These are phyloP conservation scores for Ceratoteleas bidentatus DNA, from an alignment of 1,140 invertebrate genomes.

Conservation along the genomic window DNA sequence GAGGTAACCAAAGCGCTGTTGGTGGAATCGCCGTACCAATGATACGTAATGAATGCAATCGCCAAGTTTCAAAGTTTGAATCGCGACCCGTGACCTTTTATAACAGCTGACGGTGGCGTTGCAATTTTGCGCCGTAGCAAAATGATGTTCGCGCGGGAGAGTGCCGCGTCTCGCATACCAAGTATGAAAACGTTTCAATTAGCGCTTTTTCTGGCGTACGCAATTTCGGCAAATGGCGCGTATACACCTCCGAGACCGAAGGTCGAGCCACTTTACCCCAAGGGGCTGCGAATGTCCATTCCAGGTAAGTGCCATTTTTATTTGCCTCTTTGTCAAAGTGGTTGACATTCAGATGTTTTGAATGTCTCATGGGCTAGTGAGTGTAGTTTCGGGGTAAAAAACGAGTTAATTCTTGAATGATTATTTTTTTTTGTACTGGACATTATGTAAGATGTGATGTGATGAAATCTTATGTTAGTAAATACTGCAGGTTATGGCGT, in stretches of 20 bases:
- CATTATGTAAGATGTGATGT: too few species aligned
- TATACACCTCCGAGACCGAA: conserved; percentile 46
- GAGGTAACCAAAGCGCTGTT: conserved; percentile 36
- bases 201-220: conserved; percentile 7
- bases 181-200: not conserved
- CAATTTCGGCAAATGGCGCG: not conserved
- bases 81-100: conserved; percentile 40
- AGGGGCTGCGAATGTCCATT: conserved; percentile 46
- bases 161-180: not conserved
- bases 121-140: not conserved
- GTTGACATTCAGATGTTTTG: too few species aligned
- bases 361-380: too few species aligned
- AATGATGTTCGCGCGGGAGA: not conserved
- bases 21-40: conserved; percentile 26
- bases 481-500: too few species aligned
- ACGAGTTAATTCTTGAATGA: too few species aligned
- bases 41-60: conserved; percentile 15
- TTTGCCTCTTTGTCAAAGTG: conserved; percentile 18
- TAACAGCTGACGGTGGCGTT: not conserved
- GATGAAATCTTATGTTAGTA: too few species aligned
- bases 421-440: too few species aligned
- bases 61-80: conserved; percentile 27
- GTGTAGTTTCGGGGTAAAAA: too few species aligned
- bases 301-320: conserved; percentile 42
- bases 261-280: conserved; percentile 54